These are phyloP conservation scores for Oncopodura yosiiana DNA, from an alignment of 1,140 invertebrate genomes.

Conservation along the genomic window DNA sequence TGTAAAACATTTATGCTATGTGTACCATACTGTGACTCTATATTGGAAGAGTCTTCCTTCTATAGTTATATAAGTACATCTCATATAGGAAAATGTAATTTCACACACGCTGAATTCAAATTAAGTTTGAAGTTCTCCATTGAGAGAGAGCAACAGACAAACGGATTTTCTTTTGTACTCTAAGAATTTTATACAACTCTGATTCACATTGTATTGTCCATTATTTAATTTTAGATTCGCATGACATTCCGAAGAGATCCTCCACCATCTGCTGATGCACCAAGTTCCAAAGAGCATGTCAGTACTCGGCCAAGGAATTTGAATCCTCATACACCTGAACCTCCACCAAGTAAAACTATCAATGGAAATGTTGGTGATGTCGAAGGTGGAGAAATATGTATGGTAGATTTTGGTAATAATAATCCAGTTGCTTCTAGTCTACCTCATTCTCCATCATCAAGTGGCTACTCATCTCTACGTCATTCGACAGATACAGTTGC, in stretches of 20 bases:
- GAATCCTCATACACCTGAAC: conserved; percentile 32
- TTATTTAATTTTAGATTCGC: conserved; percentile 25
- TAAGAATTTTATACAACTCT: too few species aligned
- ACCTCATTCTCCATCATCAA: conserved; percentile 29
- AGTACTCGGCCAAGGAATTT: conserved; percentile 26
- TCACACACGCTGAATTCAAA: too few species aligned
- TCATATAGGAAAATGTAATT: too few species aligned
- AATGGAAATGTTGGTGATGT: neutral
- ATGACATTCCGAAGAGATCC: conserved; percentile 33
- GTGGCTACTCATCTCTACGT: conserved; percentile 31
- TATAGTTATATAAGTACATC: too few species aligned
- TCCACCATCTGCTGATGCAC: conserved; percentile 15
- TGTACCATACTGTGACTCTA: too few species aligned
- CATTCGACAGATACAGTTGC: conserved; percentile 29
- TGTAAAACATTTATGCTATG: too few species aligned
- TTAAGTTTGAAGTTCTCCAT: too few species aligned
- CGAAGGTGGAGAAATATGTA: conserved; percentile 17
- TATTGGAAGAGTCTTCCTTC: too few species aligned
- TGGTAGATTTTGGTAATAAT: conserved; percentile 16
- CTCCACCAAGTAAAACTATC: conserved; percentile 8
- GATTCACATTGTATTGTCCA: neutral
- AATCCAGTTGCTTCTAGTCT: conserved; percentile 4
- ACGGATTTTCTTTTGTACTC: too few species aligned
- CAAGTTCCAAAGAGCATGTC: conserved; percentile 23
- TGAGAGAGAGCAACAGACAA: too few species aligned